phyloP scores from a whole-genome alignment of 2,113 vertebrate species.

The Phylloscopus trochiloides region DNA sequence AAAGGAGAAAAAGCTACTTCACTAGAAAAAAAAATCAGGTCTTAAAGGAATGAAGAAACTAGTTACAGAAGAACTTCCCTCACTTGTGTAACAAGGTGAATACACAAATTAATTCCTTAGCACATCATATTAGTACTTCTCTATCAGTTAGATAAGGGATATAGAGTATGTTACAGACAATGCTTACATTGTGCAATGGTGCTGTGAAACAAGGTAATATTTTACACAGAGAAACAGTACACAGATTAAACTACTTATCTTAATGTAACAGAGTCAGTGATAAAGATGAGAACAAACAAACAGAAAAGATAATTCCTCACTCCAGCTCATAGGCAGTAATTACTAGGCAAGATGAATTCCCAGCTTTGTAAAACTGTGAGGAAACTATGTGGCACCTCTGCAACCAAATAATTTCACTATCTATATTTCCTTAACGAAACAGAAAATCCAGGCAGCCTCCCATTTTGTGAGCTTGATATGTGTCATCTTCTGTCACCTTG shows the following conservation, averaged over 20 bases:
- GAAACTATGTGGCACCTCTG: background rate
- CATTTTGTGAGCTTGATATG: background rate
- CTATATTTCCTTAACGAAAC: background rate
- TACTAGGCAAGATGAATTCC: background rate
- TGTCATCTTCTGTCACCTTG: background rate
- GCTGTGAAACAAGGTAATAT: background rate
- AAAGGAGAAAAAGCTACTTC: background rate
- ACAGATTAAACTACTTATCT: slow-evolving; percentile 38
- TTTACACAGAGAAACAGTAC: background rate
- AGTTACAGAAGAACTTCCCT: background rate
- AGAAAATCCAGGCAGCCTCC: background rate
- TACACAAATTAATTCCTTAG: background rate
- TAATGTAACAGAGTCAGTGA: background rate
- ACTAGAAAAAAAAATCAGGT: background rate
- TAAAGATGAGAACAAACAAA: slow-evolving; percentile 19
- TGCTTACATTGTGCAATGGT: background rate
- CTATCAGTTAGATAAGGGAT: background rate
- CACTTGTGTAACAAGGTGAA: background rate
- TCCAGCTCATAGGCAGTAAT: background rate
- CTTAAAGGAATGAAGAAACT: background rate
- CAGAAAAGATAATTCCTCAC: background rate
- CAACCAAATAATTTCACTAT: background rate
- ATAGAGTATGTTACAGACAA: background rate
- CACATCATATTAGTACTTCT: background rate
- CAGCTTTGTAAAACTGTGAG: background rate